A percentile compares a stretch with the other conserved stretches of the same genome.
These are phyloP conservation scores for Eristalis pertinax DNA, from an alignment of 2,888 invertebrate species.

Conservation along the genomic window DNA sequence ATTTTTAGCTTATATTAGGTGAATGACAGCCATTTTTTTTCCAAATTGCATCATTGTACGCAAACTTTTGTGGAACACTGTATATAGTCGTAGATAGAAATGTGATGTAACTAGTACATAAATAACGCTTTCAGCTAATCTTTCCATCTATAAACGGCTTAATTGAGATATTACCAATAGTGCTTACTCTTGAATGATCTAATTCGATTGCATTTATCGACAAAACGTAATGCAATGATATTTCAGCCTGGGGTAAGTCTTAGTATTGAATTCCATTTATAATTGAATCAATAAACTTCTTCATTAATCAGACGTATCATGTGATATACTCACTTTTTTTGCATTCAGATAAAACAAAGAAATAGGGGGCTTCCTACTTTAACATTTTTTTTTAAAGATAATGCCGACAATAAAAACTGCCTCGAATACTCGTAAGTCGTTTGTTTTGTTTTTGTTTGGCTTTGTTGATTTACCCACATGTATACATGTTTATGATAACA, in stretches of 20 bases:
- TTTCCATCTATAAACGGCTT: background rate
- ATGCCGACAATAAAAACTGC: slow-evolving; percentile 43
- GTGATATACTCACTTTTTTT: background rate
- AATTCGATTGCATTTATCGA: background rate
- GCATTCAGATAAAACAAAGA: background rate
- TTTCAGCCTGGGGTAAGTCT: slow-evolving; percentile 54
- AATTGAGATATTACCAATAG: background rate
- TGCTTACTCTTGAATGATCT: background rate
- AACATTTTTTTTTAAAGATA: slow-evolving; percentile 48
- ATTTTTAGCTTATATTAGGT: too few species aligned
- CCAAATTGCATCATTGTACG: too few species aligned
- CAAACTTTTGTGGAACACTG: too few species aligned
- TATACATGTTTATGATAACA: background rate
- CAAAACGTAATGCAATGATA: background rate
- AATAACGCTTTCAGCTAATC: background rate
- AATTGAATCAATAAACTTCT: slow-evolving; percentile 30
- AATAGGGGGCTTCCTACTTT: slow-evolving; percentile 21
- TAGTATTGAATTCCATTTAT: slow-evolving; percentile 29
- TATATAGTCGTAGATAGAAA: background rate
- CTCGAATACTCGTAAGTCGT: slow-evolving; percentile 57
- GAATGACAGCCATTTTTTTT: too few species aligned
- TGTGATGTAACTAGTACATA: background rate
- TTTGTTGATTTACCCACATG: slow-evolving; percentile 8
- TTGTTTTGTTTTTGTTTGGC: slow-evolving; percentile 44
- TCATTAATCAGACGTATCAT: slow-evolving; percentile 49